These are phyloP conservation scores for Andrena hattorfiana DNA, from an alignment of 2,888 invertebrate genomes.

Conservation along the genomic window DNA sequence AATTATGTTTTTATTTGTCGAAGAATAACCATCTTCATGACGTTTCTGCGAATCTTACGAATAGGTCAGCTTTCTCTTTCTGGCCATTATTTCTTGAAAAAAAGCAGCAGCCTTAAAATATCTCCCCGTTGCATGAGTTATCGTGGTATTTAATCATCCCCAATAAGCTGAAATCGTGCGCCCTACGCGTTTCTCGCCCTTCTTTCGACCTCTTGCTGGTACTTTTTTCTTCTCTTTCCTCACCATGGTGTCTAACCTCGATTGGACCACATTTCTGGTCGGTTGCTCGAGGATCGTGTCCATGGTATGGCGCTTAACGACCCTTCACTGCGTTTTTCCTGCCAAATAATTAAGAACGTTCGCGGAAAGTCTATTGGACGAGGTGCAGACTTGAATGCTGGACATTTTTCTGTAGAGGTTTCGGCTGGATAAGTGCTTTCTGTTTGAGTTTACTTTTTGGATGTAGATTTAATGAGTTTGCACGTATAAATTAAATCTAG, in stretches of 20 bases:
- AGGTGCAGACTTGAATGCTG: constrained; percentile 41
- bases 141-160: constrained; percentile 81
- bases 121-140: constrained; percentile 79
- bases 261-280: constrained; percentile 50
- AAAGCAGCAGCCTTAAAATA: constrained; percentile 80
- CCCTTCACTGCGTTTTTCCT: constrained; percentile 58
- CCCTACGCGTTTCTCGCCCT: constrained; percentile 21
- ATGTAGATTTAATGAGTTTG: too few species aligned
- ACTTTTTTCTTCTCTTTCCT: constrained; percentile 24
- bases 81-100: constrained; percentile 51
- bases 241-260: constrained; percentile 8
- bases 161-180: constrained; percentile 76
- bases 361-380: constrained; percentile 47
- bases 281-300: constrained; percentile 24
- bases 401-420: constrained; percentile 47
- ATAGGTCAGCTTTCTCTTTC: constrained; percentile 23
- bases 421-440: constrained; percentile 30
- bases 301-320: constrained; percentile 59
- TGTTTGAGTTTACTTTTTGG: constrained; percentile 6
- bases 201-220: constrained; percentile 29
- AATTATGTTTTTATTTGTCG: not conserved
- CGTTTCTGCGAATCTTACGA: not conserved
- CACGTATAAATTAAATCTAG: too few species aligned
- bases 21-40: not conserved
- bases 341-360: constrained; percentile 71